These are phyloP conservation scores for Poecile atricapillus DNA, from an alignment of 2,113 vertebrate genomes.

Conservation along the genomic window DNA sequence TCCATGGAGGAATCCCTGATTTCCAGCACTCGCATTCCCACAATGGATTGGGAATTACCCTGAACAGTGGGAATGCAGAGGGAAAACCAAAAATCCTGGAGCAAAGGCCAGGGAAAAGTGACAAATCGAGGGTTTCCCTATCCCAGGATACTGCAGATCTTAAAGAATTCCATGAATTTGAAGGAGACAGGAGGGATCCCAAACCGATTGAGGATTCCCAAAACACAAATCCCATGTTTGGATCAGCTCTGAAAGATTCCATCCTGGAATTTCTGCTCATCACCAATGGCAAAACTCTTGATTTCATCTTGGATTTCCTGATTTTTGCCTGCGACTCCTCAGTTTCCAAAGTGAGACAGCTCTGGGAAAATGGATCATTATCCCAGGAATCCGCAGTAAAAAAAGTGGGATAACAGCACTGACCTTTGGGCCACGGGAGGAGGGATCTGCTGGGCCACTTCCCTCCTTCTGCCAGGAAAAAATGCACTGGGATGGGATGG, in stretches of 20 bases:
- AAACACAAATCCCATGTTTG: background rate
- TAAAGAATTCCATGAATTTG: background rate
- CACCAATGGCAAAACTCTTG: background rate
- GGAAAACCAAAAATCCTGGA: background rate
- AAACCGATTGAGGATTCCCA: background rate
- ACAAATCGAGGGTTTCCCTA: background rate
- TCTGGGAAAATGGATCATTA: background rate
- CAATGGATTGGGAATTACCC: fast-evolving
- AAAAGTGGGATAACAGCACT: background rate
- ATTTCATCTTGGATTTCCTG: too few species aligned
- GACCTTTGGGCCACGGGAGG: constrained; percentile 25
- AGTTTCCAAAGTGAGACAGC: background rate
- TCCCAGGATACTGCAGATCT: background rate
- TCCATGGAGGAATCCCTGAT: background rate
- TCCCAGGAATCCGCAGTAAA: background rate
- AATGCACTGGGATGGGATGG: background rate
- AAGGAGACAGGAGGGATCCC: background rate
- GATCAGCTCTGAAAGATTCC: background rate
- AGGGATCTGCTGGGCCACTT: background rate
- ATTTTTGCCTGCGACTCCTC: background rate
- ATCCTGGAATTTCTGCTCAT: background rate
- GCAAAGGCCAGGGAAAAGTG: background rate
- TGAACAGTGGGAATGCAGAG: background rate
- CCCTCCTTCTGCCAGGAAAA: constrained; percentile 21
- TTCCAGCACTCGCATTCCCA: background rate